Evolutionary conservation across 2,888 invertebrate genomes (phyloP), one percentile per base, ranked within the genome.

Genomic region (Euplagia quadripunctaria): DNA sequence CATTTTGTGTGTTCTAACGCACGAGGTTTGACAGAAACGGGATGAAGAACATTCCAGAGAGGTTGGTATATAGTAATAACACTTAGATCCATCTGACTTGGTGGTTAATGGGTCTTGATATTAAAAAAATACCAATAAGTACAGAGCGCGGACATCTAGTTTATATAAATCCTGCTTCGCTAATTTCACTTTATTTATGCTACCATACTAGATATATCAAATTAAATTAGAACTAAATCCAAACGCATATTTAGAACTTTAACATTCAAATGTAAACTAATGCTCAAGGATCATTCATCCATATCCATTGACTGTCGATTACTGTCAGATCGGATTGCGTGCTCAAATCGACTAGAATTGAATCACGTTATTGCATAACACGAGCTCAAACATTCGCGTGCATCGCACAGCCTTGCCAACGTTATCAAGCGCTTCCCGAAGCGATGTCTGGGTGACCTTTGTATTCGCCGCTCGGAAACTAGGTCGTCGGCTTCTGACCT

Each of bases 401-500:
- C 86, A 87, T 80, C 83, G 87, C 82, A 82, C 89, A 93, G 93
- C 93, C 92, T 94, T 94, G 94, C 91, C 88, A 90, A 85, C 90
- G 92, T 91, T 94, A 94, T 93, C 94, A 89, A 77, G 72, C 87
- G 89, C 91, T 94, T 94, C 94, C 94, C 94, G 94, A 91, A 89
- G 90, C 89, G 91, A 89, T 90, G 94, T 89, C 90, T 92, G 90
- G 86, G 89, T 91, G 94, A 94, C 94, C 94, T 94, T 94, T 94
- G 93, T 88, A 87, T 90, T 88, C 89, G 88, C 86, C 78, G 89
- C 87, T 91, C 87, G 86, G 90, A 93, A 94, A 94, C 92, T 95
- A 88, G 95, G 94, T 93, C 94, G 90, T 89, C 94, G 94, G 91
- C 94, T 91, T 94, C 90, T 94, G 93, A 94, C 94, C 95, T 94